These are phyloP conservation scores for Limnephilus marmoratus DNA, from an alignment of 2,888 invertebrate genomes.

Conservation along the genomic window DNA sequence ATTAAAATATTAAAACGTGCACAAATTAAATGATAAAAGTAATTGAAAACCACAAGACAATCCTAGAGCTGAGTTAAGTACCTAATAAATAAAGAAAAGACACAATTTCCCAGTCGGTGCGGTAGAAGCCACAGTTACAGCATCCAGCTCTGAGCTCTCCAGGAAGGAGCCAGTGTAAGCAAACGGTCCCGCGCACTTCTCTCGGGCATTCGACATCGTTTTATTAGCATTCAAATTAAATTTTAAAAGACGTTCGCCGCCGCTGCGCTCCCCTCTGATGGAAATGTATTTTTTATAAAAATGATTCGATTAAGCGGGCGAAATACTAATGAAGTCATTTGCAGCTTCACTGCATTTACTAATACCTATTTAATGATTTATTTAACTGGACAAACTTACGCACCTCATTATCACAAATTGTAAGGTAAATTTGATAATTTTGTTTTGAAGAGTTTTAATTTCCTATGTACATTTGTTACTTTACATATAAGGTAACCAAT, in stretches of 20 bases:
- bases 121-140: not conserved
- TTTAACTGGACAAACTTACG: not conserved
- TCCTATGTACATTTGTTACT: too few relatives aligned
- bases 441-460: too few relatives aligned
- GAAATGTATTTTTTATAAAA: constrained; percentile 2
- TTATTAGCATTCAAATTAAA: constrained; percentile 63
- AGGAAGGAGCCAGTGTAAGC: constrained; percentile 20
- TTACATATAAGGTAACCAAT: too few relatives aligned
- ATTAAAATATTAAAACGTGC: constrained; percentile 22
- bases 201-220: constrained; percentile 56
- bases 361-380: not conserved
- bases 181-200: constrained; percentile 6
- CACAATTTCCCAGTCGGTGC: constrained; percentile 21
- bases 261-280: constrained; percentile 20
- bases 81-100: constrained; percentile 38
- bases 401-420: too few relatives aligned
- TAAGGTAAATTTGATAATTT: too few relatives aligned
- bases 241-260: constrained; percentile 57
- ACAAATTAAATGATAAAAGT: constrained; percentile 38
- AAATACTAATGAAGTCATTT: not conserved
- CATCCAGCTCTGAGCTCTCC: not conserved
- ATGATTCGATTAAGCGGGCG: not conserved
- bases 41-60: constrained; percentile 36
- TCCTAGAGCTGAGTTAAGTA: constrained; percentile 33
- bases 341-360: not conserved